Percentiles rank a stretch among this genome's conserved stretches.
Evolutionary conservation across 2,888 invertebrate species (phyloP).

Genomic region (Netelia fuscicornis): DNA sequence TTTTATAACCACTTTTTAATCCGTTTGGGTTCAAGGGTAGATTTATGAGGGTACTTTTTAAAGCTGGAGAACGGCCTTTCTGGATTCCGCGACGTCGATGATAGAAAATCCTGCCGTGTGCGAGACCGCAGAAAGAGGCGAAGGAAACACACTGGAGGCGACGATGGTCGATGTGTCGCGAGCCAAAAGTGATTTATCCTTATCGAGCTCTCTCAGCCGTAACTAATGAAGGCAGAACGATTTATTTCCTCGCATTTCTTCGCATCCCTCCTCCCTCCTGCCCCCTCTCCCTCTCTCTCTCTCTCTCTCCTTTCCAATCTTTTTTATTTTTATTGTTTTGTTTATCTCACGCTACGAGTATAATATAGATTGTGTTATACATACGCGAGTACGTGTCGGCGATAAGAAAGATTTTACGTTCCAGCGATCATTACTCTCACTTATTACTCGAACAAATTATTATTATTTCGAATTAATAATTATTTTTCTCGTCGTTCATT

Average conservation of each 20-base stretch:
- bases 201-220: conserved; percentile 65
- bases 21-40: conserved; percentile 1
- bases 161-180: conserved; percentile 64
- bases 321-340: conserved; percentile 38
- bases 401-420: conserved; percentile 4
- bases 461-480: too few species aligned
- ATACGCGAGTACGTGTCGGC: conserved; percentile 37
- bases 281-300: conserved; percentile 1
- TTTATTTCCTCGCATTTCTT: conserved; percentile 65
- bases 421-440: too few species aligned
- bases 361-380: conserved; percentile 45
- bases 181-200: conserved; percentile 66
- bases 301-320: conserved; percentile 18
- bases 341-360: conserved; percentile 45
- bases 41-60: not conserved
- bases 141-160: conserved; percentile 39
- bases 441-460: too few species aligned
- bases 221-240: conserved; percentile 69
- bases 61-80: not conserved
- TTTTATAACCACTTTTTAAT: not conserved
- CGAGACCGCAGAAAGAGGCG: not conserved
- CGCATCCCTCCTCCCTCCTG: conserved; percentile 23
- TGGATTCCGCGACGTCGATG: conserved; percentile 25
- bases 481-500: not conserved
- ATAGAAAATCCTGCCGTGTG: conserved; percentile 15